Percentiles rank a stretch among this genome's conserved stretches.
Evolutionary conservation across 2,888 invertebrate genomes (phyloP).

Genomic region (Lamproptera curius): DNA sequence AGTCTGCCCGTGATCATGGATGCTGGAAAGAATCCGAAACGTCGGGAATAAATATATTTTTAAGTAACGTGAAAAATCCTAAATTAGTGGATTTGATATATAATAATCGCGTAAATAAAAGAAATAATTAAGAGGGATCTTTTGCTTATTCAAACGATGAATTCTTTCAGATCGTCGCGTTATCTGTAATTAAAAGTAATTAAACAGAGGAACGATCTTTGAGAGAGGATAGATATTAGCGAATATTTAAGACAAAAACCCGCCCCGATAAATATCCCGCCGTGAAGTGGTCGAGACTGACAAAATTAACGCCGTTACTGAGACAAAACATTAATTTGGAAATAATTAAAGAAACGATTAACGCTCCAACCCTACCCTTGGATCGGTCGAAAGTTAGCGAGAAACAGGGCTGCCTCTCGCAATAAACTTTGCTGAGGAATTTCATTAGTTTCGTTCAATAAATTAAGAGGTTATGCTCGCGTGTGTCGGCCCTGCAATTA

Average conservation of each 20-base stretch:
- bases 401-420: constrained; percentile 70
- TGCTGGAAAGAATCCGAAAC: too few species aligned
- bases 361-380: constrained; percentile 43
- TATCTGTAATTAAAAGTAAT: not conserved
- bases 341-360: constrained; percentile 76
- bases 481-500: constrained; percentile 77
- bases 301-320: constrained; percentile 44
- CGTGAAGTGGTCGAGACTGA: constrained; percentile 27
- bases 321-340: constrained; percentile 55
- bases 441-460: constrained; percentile 78
- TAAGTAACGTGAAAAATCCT: too few species aligned
- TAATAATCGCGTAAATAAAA: too few species aligned
- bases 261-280: constrained; percentile 31
- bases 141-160: too few species aligned
- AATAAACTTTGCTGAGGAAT: constrained; percentile 74
- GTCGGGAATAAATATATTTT: too few species aligned
- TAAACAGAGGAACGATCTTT: constrained; percentile 11
- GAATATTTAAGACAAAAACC: constrained; percentile 24
- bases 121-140: too few species aligned
- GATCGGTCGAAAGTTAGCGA: constrained; percentile 59
- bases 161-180: not conserved
- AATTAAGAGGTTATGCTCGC: constrained; percentile 77
- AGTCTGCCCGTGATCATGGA: too few species aligned
- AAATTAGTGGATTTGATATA: too few species aligned
- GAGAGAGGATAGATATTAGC: constrained; percentile 14